Percentiles rank a stretch among this genome's conserved stretches.
phyloP scores from a whole-genome alignment of 2,888 invertebrate genomes.

The Sepiola atlantica region DNA sequence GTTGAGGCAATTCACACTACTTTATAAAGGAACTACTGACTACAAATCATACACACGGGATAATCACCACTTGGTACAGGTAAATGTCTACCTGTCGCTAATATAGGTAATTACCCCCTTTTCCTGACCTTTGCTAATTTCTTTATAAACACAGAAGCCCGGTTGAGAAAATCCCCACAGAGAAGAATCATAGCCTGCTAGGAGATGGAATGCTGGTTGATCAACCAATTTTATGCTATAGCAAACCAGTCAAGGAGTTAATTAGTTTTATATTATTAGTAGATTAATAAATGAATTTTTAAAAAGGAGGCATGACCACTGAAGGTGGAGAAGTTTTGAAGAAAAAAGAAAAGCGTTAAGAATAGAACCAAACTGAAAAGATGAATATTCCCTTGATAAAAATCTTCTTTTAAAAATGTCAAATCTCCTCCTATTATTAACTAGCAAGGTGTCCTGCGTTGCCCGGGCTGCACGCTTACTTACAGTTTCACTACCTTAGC shows the following conservation, averaged over 20 bases:
- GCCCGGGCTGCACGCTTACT: too few species aligned
- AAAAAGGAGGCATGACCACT: not conserved
- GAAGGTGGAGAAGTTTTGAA: not conserved
- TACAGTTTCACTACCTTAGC: too few species aligned
- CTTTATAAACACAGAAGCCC: slow-evolving; percentile 11
- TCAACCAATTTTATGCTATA: not conserved
- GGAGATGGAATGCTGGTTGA: not conserved
- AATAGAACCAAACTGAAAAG: not conserved
- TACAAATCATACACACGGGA: not conserved
- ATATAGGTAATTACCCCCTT: not conserved
- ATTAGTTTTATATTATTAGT: not conserved
- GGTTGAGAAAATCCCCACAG: not conserved
- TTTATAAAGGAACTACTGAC: not conserved
- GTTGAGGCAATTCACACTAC: not conserved
- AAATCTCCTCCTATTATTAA: too few species aligned
- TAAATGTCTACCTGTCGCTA: not conserved
- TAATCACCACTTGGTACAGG: not conserved
- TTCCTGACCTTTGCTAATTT: not conserved
- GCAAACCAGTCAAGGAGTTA: not conserved
- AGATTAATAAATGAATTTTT: not conserved
- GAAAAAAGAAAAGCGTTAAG: not conserved
- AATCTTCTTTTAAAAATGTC: too few species aligned
- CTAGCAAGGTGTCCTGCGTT: too few species aligned
- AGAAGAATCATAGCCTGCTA: slow-evolving; percentile 14
- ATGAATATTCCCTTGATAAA: too few species aligned